Percentiles rank a stretch among this genome's conserved stretches.
Conservation (phyloP, 2,113 vertebrate genomes). For the Mirza zaza region DNA sequence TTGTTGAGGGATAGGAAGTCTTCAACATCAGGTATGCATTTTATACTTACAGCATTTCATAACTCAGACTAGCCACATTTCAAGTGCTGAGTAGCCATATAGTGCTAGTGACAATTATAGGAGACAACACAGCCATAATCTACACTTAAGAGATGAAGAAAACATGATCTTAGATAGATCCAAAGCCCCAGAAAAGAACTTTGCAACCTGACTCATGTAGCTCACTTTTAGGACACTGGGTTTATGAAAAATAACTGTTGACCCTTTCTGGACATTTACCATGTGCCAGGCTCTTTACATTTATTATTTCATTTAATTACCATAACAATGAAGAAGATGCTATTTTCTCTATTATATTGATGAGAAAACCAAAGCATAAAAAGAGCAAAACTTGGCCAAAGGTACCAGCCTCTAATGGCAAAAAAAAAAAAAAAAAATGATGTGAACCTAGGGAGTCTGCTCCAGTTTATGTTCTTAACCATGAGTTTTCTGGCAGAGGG, state of each 20-base stretch:
- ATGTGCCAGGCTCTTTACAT: background rate
- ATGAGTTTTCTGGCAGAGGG: conserved; percentile 11
- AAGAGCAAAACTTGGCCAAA: background rate
- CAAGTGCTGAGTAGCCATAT: background rate
- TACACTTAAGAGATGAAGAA: background rate
- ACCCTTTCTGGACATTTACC: background rate
- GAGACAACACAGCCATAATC: background rate
- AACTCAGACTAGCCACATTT: background rate
- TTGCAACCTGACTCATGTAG: background rate
- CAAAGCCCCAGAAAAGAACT: background rate
- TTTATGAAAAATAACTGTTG: background rate
- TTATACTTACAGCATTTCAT: background rate
- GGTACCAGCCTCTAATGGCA: background rate
- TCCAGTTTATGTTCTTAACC: background rate
- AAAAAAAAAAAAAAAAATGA: background rate
- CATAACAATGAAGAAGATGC: background rate
- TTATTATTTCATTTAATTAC: background rate
- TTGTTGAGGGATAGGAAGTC: background rate
- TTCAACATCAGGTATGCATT: background rate
- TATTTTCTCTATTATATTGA: background rate
- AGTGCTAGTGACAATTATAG: background rate
- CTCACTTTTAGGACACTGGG: background rate
- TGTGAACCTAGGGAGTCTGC: background rate
- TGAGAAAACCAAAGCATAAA: background rate
- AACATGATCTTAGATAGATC: background rate